Percentiles rank a stretch among this genome's conserved stretches.
Conservation (phyloP, 2,888 invertebrate species). For the Tipula vernalis region DNA sequence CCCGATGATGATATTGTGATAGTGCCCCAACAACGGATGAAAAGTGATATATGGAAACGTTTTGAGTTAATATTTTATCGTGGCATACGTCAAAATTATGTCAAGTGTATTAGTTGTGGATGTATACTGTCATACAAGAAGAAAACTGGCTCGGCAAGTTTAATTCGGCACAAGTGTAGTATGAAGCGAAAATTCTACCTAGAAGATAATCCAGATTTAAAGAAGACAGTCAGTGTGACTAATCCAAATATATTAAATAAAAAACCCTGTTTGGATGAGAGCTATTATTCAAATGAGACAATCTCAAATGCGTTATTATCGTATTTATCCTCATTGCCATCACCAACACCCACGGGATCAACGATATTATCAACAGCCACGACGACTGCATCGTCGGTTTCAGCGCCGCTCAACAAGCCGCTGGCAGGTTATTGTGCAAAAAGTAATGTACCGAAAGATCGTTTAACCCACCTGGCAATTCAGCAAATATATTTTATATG, state of each 20-base stretch:
- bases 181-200: background rate
- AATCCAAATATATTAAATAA: background rate
- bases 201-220: background rate
- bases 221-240: background rate
- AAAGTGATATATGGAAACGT: constrained; percentile 16
- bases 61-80: constrained; percentile 17
- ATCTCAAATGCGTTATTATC: constrained; percentile 1
- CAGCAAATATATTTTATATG: constrained; percentile 8
- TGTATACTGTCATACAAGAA: constrained; percentile 16
- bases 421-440: background rate
- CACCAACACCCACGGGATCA: background rate
- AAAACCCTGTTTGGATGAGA: background rate
- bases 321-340: background rate
- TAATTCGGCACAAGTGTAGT: constrained; percentile 17
- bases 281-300: background rate
- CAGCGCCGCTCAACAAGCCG: background rate
- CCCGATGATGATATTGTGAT: background rate
- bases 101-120: constrained; percentile 15
- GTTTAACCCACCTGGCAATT: constrained; percentile 9
- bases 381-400: background rate
- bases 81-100: constrained; percentile 16
- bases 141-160: constrained; percentile 16
- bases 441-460: constrained; percentile 6
- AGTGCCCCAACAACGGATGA: background rate
- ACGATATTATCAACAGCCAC: background rate